These are phyloP conservation scores for Reticulitermes lucifugus DNA, from an alignment of 2,888 invertebrate species.

Conservation along the genomic window DNA sequence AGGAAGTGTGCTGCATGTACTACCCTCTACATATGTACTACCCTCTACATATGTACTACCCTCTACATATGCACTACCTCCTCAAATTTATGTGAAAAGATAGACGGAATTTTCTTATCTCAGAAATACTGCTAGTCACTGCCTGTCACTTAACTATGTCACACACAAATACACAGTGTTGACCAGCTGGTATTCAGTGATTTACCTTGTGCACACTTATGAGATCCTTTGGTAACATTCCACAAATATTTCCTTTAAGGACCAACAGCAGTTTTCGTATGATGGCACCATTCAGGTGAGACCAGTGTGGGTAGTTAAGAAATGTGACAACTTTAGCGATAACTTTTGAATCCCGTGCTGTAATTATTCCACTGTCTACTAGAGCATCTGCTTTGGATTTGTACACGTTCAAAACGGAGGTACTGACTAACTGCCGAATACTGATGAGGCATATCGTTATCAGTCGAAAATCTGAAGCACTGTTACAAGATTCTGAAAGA, in stretches of 20 bases:
- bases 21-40: too few species aligned
- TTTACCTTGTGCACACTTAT: constrained; percentile 61
- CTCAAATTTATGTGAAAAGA: too few species aligned
- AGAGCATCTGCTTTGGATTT: constrained; percentile 60
- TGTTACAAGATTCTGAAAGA: constrained; percentile 59
- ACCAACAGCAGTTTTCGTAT: constrained; percentile 60
- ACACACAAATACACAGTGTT: too few species aligned
- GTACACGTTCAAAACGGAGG: constrained; percentile 61
- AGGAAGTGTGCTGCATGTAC: too few species aligned
- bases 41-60: too few species aligned
- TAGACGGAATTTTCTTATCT: too few species aligned
- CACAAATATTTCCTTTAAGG: constrained; percentile 60
- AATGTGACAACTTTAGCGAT: constrained; percentile 61
- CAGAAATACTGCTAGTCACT: too few species aligned
- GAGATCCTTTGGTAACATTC: constrained; percentile 63
- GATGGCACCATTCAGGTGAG: constrained; percentile 60
- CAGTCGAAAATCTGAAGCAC: constrained; percentile 62
- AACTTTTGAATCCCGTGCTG: constrained; percentile 52
- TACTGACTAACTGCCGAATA: constrained; percentile 61
- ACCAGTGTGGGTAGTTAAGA: constrained; percentile 66
- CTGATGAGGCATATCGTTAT: constrained; percentile 66
- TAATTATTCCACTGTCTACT: constrained; percentile 59
- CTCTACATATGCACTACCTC: too few species aligned
- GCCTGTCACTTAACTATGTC: too few species aligned
- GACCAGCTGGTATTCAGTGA: background rate